Evolutionary conservation across 2,113 vertebrate genomes (phyloP), one percentile per base, ranked within the genome.

Genomic region (Empidonax traillii): DNA sequence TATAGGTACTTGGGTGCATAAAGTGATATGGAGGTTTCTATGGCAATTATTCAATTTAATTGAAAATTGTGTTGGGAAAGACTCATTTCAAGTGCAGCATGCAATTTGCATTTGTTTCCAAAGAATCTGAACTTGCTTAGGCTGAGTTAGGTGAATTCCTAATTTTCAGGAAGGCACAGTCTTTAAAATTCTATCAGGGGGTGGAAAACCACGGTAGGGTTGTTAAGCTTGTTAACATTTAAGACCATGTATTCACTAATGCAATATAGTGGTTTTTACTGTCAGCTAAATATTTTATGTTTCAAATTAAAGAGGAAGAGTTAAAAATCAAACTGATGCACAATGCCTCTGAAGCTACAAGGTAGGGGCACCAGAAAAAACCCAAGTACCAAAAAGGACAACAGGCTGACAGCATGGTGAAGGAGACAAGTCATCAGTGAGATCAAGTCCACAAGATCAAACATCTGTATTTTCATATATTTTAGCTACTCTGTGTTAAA

Each of bases 21-120:
- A 72, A 91, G 25, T 72, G 46, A 91, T 85, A 68, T 0, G 2
- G 46, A 67, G 23, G 89, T 95, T 97, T 95, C 88, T 71, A 65
- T 85, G 52, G 66, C 88, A 95, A 96, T 96, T 96, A 93, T 85
- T 90, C 72, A 92, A 94, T 87, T 90, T 93, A 96, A 95, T 90
- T 88, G 80, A 96, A 97, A 96, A 96, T 49, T 91, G 46, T 67
- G 35, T n/a, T 79, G 31, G 69, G 24, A 74, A 94, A 91, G 91
- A 56, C 35, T 82, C 7, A 6, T 58, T 93, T 83, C 69, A 87
- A 91, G 77, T 71, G 47, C 58, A 85, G 68, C 56, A 84, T 6
- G 1, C 15, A 81, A 84, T 96, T 49, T 84, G 33, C 75, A 86
- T 93, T 76, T 94, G 30, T 93, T 96, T 93, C 85, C 66, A 56